Base-by-base conservation (phyloP, 2,888 invertebrate species). In the Pycnomerus fuliginosus region DNA sequence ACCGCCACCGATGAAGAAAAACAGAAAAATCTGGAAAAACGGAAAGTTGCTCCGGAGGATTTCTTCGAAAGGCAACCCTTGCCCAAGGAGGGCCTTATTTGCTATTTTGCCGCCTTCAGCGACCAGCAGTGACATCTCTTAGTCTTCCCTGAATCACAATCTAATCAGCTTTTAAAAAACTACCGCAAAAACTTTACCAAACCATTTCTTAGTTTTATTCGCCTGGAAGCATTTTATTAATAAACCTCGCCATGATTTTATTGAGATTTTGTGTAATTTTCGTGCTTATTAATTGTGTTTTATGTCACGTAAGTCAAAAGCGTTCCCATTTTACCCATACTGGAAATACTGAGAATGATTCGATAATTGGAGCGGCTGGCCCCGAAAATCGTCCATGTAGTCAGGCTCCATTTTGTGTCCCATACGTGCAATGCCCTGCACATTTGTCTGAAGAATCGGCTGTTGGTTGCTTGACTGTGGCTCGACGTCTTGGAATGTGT, bases 361-460 rank as follows among this genome's bases (percentile, higher is more conserved):
- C n/a, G n/a, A n/a, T n/a, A n/a, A n/a, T n/a, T 22, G 3, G 17
- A 11, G 1, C 3, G 8, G 2, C 29, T 3, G 12, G n/a, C 3
- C 24, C 17, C 23, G 44, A 46, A 24, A 28, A 25, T 24, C 49
- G 48, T 24, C 44, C 32, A 10, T 83, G 83, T 50, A 74, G 76
- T 0, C 67, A 72, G 0, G 66, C 71, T 5, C 75, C 78, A 0
- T 59, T 61, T 28, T 85, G 84, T 56, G 82, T 84, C 2, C 79
- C 82, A 0, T 77, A 74, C 49, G 76, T 85, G 13, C 81, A 82
- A 61, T 85, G 85, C 62, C 84, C 85, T 1, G 83, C 82, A 0
- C 83, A 82, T 61, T 66, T 83, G 2, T 55, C 62, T 24, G 49
- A 48, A 0, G 53, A 56, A 15, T 34, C 53, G 3, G 49, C 56